Evolutionary conservation across 2,888 invertebrate genomes (phyloP), one percentile per base, ranked within the genome.

Genomic region (Troides oblongomaculatus): DNA sequence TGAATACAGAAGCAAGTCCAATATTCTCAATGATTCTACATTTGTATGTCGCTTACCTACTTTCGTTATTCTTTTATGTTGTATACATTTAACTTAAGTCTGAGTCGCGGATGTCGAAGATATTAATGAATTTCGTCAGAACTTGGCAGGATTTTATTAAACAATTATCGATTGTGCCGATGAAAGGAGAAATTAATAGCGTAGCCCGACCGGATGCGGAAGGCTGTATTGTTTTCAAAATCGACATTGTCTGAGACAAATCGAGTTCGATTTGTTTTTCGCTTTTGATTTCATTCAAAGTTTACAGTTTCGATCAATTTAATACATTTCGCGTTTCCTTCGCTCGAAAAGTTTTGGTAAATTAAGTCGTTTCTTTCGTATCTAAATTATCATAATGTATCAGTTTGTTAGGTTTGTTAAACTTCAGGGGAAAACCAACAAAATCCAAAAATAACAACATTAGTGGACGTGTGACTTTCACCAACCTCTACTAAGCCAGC

Each of bases 151-250:
- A 69, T 69, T 39, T 72, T 70, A 71, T 71, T 71, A 72, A 72
- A 70, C 68, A 62, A 71, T 72, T 73, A 80, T 81, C 76, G 79
- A 80, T 77, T 76, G 74, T 74, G 66, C 72, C 75, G 73, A 76
- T 79, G 79, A 79, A 80, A 78, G 77, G 73, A 74, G 74, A 75
- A 79, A 79, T 78, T 78, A 79, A 79, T 78, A 74, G 76, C 71
- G 74, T 72, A 74, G 69, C 63, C 59, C 56, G 64, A 10, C 39
- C 39, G 69, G 72, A 66, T 74, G 74, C 73, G 74, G 76, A 73
- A 72, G 73, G 68, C 71, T 74, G 74, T 75, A 75, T 78, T 77
- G 74, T 75, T 72, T 17, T 17, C 62, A 58, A 53, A 25, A 68
- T 68, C 70, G 68, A 72, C 72, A 75, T 78, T 78, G 78, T 78